Conservation (phyloP, 2,797 vertebrate species). For the Myotis planiceps region DNA sequence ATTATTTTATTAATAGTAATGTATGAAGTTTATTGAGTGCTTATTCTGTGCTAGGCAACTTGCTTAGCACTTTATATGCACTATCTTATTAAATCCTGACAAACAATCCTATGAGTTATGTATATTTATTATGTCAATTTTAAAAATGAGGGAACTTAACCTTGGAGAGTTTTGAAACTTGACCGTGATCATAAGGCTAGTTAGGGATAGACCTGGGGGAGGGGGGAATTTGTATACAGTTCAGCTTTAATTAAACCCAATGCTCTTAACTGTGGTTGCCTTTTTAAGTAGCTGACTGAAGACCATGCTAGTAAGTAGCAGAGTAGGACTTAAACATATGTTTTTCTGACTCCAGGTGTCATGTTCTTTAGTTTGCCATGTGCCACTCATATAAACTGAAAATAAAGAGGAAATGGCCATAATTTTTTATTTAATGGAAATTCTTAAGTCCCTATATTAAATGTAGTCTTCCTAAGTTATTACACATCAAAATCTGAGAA, state of each 20-base stretch:
- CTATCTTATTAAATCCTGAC: not conserved
- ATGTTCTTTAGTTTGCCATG: not conserved
- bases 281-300: not conserved
- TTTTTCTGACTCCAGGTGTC: not conserved
- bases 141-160: not conserved
- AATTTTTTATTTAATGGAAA: constrained; percentile 20
- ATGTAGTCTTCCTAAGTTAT: not conserved
- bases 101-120: not conserved
- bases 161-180: not conserved
- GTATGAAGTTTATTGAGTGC: not conserved
- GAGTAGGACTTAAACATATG: not conserved
- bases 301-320: not conserved
- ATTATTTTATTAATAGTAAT: not conserved
- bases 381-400: not conserved
- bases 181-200: not conserved
- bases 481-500: not conserved
- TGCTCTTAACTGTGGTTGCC: not conserved
- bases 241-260: not conserved
- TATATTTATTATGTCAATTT: not conserved
- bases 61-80: not conserved
- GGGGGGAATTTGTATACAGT: not conserved
- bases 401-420: constrained; percentile 16
- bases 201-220: not conserved
- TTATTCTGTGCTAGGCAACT: not conserved
- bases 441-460: not conserved